phyloP scores from a whole-genome alignment of 2,113 vertebrate species.

The Patagioenas fasciata region DNA sequence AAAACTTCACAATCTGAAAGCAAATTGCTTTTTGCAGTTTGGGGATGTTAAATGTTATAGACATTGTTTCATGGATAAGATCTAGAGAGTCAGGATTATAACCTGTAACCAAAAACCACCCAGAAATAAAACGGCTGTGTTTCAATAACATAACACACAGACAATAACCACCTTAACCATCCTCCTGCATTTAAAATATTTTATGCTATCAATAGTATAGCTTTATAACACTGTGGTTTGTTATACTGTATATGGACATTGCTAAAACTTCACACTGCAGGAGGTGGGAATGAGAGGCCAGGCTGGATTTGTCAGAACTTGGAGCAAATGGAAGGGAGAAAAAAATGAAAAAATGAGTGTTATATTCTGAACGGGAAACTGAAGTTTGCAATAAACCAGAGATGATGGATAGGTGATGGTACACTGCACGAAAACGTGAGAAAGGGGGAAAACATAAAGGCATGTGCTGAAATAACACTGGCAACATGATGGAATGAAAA shows the following conservation, averaged over 20 bases:
- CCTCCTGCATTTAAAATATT: background rate
- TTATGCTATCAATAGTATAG: background rate
- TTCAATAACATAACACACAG: background rate
- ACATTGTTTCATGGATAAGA: background rate
- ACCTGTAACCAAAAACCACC: background rate
- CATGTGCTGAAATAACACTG: background rate
- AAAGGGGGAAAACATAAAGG: fast-evolving
- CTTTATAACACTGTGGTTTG: background rate
- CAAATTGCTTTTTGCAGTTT: background rate
- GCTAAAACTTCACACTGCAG: background rate
- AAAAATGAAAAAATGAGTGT: background rate
- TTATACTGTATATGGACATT: fast-evolving
- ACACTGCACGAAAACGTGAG: background rate
- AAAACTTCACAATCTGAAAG: background rate
- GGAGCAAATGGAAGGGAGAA: background rate
- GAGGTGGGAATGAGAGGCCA: background rate
- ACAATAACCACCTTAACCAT: background rate
- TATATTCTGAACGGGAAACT: background rate
- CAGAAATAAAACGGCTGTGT: background rate
- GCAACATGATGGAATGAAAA: background rate
- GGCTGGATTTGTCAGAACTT: background rate
- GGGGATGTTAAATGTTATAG: background rate
- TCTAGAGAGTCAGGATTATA: background rate
- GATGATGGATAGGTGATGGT: background rate
- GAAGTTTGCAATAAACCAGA: background rate